Conservation (phyloP, 2,113 vertebrate genomes). For the Oryzias melastigma region DNA sequence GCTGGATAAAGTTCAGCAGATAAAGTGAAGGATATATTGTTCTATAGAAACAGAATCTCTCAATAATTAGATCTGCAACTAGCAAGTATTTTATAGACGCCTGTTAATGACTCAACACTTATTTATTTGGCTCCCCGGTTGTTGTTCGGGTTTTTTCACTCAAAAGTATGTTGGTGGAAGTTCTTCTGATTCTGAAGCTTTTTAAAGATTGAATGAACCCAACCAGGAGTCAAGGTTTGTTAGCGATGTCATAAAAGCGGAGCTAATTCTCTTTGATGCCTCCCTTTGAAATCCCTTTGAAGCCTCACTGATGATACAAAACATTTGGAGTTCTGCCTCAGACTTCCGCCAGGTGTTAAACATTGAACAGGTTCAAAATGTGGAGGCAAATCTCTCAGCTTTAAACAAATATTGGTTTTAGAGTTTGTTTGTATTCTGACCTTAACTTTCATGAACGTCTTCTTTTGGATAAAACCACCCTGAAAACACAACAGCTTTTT, state of each 20-base stretch:
- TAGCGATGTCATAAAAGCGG: conserved; percentile 13
- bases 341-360: neutral
- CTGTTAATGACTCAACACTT: too few species aligned
- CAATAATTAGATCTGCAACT: too few species aligned
- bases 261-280: conserved; percentile 23
- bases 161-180: neutral
- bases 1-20: too few species aligned
- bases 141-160: too few species aligned
- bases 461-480: too few species aligned
- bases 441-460: too few species aligned
- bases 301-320: conserved; percentile 2
- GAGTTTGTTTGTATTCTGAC: neutral
- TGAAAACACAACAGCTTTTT: neutral
- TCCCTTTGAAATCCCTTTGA: conserved; percentile 27
- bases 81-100: too few species aligned
- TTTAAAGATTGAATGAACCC: conserved; percentile 5
- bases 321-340: neutral
- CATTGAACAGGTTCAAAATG: neutral
- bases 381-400: neutral
- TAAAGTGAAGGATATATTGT: too few species aligned
- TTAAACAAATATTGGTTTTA: neutral
- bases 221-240: conserved; percentile 21
- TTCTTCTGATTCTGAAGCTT: conserved; percentile 1
- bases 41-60: too few species aligned
- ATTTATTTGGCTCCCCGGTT: too few species aligned